These are phyloP conservation scores for Scomber japonicus DNA, from an alignment of 2,113 vertebrate genomes.

Conservation along the genomic window DNA sequence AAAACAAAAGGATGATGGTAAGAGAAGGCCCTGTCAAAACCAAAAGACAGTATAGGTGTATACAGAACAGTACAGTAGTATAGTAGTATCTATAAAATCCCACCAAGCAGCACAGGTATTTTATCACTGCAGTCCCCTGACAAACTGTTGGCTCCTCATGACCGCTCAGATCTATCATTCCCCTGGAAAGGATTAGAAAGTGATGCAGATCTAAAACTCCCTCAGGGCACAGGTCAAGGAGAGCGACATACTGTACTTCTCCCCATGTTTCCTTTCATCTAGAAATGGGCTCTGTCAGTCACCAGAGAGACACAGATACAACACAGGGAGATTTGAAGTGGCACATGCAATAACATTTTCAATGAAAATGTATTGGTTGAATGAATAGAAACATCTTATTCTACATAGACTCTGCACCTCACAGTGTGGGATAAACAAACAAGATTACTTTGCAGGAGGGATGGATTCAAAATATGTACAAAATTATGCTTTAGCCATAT, in stretches of 20 bases:
- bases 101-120: constrained; percentile 11
- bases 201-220: constrained; percentile 37
- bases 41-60: neutral
- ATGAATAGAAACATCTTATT: constrained; percentile 25
- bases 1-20: neutral
- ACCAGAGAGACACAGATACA: constrained; percentile 23
- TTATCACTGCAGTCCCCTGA: constrained; percentile 27
- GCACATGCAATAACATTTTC: neutral
- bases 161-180: constrained; percentile 46
- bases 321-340: constrained; percentile 14
- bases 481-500: constrained; percentile 61
- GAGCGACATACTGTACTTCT: constrained; percentile 25
- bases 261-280: constrained; percentile 42
- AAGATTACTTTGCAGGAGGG: constrained; percentile 25
- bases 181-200: constrained; percentile 38
- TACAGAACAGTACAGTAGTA: neutral
- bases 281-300: constrained; percentile 4
- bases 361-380: constrained; percentile 11
- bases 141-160: constrained; percentile 32
- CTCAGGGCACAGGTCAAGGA: constrained; percentile 51
- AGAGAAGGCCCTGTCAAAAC: neutral
- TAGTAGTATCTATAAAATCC: constrained; percentile 17
- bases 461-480: constrained; percentile 45
- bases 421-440: constrained; percentile 14
- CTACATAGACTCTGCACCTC: constrained; percentile 9